Evolutionary conservation across 2,888 invertebrate species (phyloP), one percentile per base, ranked within the genome.

Genomic region (Erebia ligea): DNA sequence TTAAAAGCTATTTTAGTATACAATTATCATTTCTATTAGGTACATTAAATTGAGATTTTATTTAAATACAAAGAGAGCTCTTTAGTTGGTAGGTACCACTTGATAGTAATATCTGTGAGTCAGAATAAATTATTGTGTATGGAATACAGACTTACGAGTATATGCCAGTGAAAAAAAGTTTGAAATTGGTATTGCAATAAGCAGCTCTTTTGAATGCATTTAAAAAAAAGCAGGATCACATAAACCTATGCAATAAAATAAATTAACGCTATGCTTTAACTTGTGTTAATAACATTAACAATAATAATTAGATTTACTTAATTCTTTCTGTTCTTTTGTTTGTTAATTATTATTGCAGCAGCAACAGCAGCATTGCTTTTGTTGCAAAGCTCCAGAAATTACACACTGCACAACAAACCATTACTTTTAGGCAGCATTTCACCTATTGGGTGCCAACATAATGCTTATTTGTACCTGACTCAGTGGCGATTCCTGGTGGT

Each of bases 1-100:
- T 62, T 62, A 62, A 15, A 48, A 48, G 62, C 62, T 48, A 45
- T 21, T 62, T 45, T 25, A 48, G 21, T 62, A 21, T 45, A 62
- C 21, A 62, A 62, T 3, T 57, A 25, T 15, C 13, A 61, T 42
- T 19, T 11, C 5, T 34, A 9, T 42, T 42, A 40, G 5, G 2
- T 10, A 62, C 19, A 57, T 19, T 10, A 42, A 6, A 5, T 48
- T 48, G 21, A 62, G 48, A 62, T 62, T 48, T 62, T 2, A 48
- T 48, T 40, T 59, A 10, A 13, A 42, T 59, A 59, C 17, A 42
- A 59, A 59, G n/a, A 56, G 56, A 34, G 57, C 57, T 34, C 34
- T 9, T n/a, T 52, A n/a, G 8, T 52, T 2, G n/a, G 6, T 52
- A 52, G n/a, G 6, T 52, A 52, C n/a, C 10, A 58, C 13, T 25